Evolutionary conservation across 1,140 invertebrate genomes (phyloP), one percentile per base, ranked within the genome.

Genomic region (Euborellia annulipes): DNA sequence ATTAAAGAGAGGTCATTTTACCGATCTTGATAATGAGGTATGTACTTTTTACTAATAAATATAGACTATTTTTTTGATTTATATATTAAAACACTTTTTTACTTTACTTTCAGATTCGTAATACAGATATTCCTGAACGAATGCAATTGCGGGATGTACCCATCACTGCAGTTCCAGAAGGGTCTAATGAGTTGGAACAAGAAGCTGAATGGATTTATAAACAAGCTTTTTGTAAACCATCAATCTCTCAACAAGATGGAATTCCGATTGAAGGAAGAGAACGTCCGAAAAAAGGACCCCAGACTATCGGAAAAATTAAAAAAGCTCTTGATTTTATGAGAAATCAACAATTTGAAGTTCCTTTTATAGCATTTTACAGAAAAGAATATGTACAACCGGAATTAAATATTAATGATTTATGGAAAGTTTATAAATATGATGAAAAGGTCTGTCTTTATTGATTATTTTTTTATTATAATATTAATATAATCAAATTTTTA

Each of bases 151-250:
- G 95, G 14, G 77, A 81, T 51, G 76, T 95, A 22, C 91, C 53
- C 64, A 91, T 59, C 1, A 87, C 81, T 0, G 58, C 84, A 0
- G 84, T 88, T 2, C 73, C 76, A 0, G 84, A 87, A 55, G 82
- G 78, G 43, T 84, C 80, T 2, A 82, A 85, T 14, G 93, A 98
- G 62, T 59, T 98, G 2, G 82, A 92, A 36, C 80, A 90, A 45
- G 96, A 99, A 65, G 86, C 94, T 0, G 83, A 93, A 54, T 99
- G 95, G 95, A 97, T 98, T 37, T 94, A 92, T 59, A 84, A 88
- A 49, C 82, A 92, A 57, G 91, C 88, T 0, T 98, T 98, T 66
- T 76, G 76, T 46, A 84, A 83, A 47, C 73, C 78, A 0, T 77
- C 82, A 0, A 76, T 93, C 0, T 90, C 88, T 0, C 69, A 73